Evolutionary conservation across 2,113 vertebrate genomes (phyloP).

Genomic region (Leptobrachium leishanense): DNA sequence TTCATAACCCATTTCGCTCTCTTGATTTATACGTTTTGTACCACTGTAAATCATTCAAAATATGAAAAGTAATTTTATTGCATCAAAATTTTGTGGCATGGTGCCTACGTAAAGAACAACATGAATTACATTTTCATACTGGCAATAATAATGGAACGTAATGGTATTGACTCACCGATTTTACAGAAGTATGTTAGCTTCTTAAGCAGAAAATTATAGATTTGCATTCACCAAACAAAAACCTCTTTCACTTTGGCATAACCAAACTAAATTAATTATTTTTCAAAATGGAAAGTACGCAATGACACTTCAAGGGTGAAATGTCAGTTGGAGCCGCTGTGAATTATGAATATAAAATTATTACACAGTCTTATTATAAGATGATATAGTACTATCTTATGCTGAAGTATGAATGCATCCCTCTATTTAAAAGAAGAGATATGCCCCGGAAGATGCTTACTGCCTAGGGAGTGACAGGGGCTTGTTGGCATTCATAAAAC

Average conservation of each 20-base stretch:
- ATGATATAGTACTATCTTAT: too few species aligned
- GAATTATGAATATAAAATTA: too few species aligned
- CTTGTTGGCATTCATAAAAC: too few species aligned
- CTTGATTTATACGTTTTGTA: conserved; percentile 83
- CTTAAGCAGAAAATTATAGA: conserved; percentile 53
- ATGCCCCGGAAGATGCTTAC: too few species aligned
- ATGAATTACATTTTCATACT: conserved; percentile 66
- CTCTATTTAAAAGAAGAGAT: too few species aligned
- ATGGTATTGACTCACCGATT: conserved; percentile 55
- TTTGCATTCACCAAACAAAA: conserved; percentile 45
- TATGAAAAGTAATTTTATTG: conserved; percentile 73
- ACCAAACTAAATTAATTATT: conserved; percentile 31
- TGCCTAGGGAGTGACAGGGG: too few species aligned
- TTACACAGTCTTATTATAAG: too few species aligned
- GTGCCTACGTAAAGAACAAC: conserved; percentile 65
- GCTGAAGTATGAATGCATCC: too few species aligned
- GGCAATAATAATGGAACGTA: conserved; percentile 64
- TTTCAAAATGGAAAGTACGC: not conserved
- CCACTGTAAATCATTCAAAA: conserved; percentile 77
- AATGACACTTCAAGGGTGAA: not conserved
- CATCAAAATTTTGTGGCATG: conserved; percentile 66
- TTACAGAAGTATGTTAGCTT: conserved; percentile 52
- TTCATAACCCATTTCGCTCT: conserved; percentile 83
- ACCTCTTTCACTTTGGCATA: conserved; percentile 7
- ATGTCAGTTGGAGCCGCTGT: too few species aligned